Evolutionary conservation across 2,888 invertebrate species (phyloP).

Genomic region (Tanytarsus gracilentus): DNA sequence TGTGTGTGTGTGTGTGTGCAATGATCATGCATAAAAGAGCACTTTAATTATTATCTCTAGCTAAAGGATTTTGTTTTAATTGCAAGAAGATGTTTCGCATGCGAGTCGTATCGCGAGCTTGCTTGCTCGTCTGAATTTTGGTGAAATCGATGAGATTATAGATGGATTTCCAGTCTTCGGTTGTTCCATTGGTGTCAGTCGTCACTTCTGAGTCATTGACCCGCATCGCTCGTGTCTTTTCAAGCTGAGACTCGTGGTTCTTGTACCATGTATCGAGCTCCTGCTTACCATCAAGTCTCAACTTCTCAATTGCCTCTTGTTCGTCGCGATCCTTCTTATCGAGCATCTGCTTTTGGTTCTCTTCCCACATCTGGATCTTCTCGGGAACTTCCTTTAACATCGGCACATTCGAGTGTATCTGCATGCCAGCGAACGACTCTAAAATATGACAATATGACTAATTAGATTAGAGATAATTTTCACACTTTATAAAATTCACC

Average conservation of each 20-base stretch:
- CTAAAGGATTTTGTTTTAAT: constrained; percentile 1
- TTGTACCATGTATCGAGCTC: constrained; percentile 11
- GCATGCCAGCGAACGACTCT: constrained; percentile 13
- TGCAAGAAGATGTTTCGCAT: constrained; percentile 15
- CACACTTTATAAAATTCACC: not conserved
- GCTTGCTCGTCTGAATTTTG: not conserved
- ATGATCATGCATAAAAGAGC: not conserved
- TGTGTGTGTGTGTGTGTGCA: not conserved
- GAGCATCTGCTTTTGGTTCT: not conserved
- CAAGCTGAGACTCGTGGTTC: not conserved
- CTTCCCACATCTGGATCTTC: constrained; percentile 6
- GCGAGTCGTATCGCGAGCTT: constrained; percentile 1
- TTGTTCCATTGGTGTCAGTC: not conserved
- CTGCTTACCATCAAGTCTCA: not conserved
- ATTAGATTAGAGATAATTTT: not conserved
- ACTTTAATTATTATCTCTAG: not conserved
- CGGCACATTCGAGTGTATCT: not conserved
- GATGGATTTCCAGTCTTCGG: not conserved
- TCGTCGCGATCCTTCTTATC: constrained; percentile 6
- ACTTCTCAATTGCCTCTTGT: constrained; percentile 14
- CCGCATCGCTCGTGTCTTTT: not conserved
- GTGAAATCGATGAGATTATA: constrained; percentile 3
- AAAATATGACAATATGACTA: not conserved
- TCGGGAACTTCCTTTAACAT: not conserved
- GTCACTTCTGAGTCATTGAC: not conserved